Conservation (phyloP, 2,797 vertebrate species). For the Staurois parvus region DNA sequence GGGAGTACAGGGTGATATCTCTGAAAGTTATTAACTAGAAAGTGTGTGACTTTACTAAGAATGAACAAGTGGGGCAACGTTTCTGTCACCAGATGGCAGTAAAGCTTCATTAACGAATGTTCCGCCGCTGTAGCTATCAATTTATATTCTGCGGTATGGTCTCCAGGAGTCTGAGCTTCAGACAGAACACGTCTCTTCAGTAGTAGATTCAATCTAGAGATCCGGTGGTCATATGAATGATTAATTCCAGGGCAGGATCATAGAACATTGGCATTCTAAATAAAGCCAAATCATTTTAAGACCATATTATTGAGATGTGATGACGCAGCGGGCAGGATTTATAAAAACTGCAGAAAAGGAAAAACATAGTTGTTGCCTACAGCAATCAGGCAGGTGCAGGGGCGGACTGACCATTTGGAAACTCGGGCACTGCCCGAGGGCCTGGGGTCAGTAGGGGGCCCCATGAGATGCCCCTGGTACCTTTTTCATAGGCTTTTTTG, state of each 20-base stretch:
- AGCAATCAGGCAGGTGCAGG: too few relatives aligned
- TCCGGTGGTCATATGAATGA: not conserved
- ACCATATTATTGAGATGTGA: not conserved
- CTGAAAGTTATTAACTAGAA: conserved; percentile 36
- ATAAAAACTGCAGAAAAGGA: not conserved
- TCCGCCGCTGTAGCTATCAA: not conserved
- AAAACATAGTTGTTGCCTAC: not conserved
- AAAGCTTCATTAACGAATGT: not conserved
- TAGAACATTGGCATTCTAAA: not conserved
- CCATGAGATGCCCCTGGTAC: too few relatives aligned
- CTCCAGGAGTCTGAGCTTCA: not conserved
- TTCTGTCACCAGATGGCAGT: conserved; percentile 35
- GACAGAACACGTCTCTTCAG: not conserved
- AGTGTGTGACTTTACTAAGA: conserved; percentile 25
- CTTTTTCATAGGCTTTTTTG: too few relatives aligned
- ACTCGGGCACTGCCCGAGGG: too few relatives aligned
- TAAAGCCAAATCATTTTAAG: not conserved
- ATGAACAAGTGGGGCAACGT: not conserved
- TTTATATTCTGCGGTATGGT: not conserved
- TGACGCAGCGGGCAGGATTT: not conserved
- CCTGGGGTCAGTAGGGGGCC: too few relatives aligned
- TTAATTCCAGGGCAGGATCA: not conserved
- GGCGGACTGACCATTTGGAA: too few relatives aligned
- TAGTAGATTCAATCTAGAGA: not conserved
- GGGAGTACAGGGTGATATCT: conserved; percentile 41